These are phyloP conservation scores for Ambastaia sidthimunki DNA, from an alignment of 2,797 vertebrate species.

Conservation along the genomic window DNA sequence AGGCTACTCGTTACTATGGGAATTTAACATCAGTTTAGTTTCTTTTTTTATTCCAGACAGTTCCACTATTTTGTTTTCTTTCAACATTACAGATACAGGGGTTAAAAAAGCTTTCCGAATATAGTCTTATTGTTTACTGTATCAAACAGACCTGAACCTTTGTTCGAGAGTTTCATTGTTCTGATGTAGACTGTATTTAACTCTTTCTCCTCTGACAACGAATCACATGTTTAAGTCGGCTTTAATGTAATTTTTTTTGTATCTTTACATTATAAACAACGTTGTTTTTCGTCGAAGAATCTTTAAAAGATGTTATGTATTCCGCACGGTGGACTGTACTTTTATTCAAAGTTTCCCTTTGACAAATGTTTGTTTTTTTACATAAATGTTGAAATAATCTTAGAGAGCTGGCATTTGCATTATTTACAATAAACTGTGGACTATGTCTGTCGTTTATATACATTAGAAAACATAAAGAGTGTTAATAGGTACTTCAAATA, in stretches of 20 bases:
- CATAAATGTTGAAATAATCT: neutral
- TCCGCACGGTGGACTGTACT: neutral
- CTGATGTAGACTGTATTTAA: neutral
- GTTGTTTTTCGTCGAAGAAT: neutral
- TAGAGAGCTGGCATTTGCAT: neutral
- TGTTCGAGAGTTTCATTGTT: slow-evolving; percentile 25
- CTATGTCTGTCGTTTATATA: neutral
- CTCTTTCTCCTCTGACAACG: neutral
- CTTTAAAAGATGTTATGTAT: neutral
- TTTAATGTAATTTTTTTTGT: neutral
- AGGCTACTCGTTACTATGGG: neutral
- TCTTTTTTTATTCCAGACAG: neutral
- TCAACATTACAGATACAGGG: neutral
- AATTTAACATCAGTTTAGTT: neutral
- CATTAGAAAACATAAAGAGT: neutral
- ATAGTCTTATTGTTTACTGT: neutral
- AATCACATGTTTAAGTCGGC: neutral
- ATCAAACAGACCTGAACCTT: slow-evolving; percentile 8
- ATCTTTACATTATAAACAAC: neutral
- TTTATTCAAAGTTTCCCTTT: neutral
- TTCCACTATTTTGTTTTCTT: neutral
- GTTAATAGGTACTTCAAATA: neutral
- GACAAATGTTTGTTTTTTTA: neutral
- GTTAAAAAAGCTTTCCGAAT: neutral
- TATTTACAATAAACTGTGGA: neutral